Percentiles rank a stretch among this genome's conserved stretches.
Evolutionary conservation across 2,797 vertebrate genomes (phyloP).

Genomic region (Knipowitschia caucasica): DNA sequence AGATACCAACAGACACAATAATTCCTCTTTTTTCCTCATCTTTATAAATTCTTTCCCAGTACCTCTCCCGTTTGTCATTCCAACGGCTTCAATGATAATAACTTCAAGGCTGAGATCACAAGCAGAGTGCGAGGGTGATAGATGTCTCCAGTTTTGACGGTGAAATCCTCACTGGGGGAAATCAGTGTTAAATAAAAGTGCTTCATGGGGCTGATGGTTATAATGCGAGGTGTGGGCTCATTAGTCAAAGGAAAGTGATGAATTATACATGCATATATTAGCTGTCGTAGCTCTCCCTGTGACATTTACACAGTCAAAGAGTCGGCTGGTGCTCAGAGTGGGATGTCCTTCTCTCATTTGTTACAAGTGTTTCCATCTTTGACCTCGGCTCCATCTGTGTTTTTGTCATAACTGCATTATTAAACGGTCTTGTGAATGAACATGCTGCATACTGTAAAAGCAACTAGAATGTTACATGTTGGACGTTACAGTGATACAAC

Average conservation of each 20-base stretch:
- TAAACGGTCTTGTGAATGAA: neutral
- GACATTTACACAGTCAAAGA: constrained; percentile 1
- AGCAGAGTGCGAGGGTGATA: neutral
- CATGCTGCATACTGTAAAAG: too few species aligned
- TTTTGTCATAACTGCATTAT: neutral
- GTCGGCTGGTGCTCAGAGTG: neutral
- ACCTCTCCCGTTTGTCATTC: neutral
- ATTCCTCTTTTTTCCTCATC: neutral
- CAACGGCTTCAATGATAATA: neutral
- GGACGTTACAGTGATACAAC: too few species aligned
- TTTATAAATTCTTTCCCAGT: neutral
- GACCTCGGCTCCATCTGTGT: constrained; percentile 3
- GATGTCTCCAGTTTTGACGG: neutral
- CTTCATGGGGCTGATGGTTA: constrained; percentile 5
- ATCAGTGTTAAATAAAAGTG: neutral
- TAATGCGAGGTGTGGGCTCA: neutral
- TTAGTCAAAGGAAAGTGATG: constrained; percentile 8
- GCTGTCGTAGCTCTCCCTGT: neutral
- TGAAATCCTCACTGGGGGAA: neutral
- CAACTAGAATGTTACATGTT: too few species aligned
- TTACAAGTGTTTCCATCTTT: constrained; percentile 8
- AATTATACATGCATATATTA: constrained; percentile 14
- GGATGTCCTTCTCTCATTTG: neutral
- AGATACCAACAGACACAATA: neutral
- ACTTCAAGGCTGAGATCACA: neutral